Evolutionary conservation across 1,140 invertebrate genomes (phyloP), one percentile per base, ranked within the genome.

Genomic region (Wiebesia pumilae): DNA sequence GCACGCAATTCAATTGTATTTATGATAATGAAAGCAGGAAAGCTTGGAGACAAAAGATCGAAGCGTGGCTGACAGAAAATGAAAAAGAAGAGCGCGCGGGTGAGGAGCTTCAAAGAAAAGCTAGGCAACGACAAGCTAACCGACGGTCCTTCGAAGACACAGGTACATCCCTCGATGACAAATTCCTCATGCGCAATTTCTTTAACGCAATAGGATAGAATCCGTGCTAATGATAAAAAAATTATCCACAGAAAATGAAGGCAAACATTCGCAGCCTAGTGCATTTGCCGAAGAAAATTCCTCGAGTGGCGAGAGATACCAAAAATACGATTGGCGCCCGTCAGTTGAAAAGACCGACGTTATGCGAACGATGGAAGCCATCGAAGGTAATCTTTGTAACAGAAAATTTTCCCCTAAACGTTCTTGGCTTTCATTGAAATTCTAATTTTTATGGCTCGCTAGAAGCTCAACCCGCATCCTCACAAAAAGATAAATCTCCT

Each of bases 41-140:
- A 91, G 93, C 97, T 88, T 97, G 97, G 97, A 94, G 96, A 54
- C 96, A 97, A 91, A 98, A 98, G 91, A 98, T 98, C 88, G 97
- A 98, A 93, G 97, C 97, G 27, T 98, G 98, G 98, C 93, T 98
- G 87, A 96, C 97, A 87, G 97, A 97, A 84, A 97, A 97, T 93
- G 97, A 97, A 91, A 96, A 96, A 90, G 97, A 97, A 90, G 97
- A 97, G 91, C 95, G 95, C 85, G 95, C 96, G 81, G 95, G 95
- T 84, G 95, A 96, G 84, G 96, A 97, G 88, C 94, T 96, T 83
- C 93, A 95, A 87, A 94, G 95, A 69, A 95, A 95, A 90, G 93
- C 95, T 40, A 94, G 95, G 87, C 94, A 96, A 88, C 92, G 96
- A 84, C 94, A 95, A 85, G 95, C 95, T 82, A 97, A 97, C 92